Evolutionary conservation across 1,140 invertebrate species (phyloP), one percentile per base, ranked within the genome.

Genomic region (Chionoecetes opilio): DNA sequence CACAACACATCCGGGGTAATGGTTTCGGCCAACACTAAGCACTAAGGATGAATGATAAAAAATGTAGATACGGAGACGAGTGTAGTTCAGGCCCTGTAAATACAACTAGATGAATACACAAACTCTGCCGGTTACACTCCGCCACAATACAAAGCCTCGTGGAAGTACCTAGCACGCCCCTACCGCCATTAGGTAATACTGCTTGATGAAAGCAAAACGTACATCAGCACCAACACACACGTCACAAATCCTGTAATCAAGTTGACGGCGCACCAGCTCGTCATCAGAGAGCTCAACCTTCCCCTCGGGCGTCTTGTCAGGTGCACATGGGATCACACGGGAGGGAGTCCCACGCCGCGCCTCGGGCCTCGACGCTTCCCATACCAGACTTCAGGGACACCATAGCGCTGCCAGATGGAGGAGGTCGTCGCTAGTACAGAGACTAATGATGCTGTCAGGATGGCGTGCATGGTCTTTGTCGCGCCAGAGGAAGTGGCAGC

Each of bases 161-260:
- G 63, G 11, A 5, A 75, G 63, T 2, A 26, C n/a, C 53, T 63
- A 3, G 84, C 84, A 2, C 84, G 84, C 0, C 84, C 3, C 11
- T 17, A 34, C 11, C 32, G n/a, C 32, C 32, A 86, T 29, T 11
- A 34, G 11, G 8, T 35, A 86, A 38, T 26, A 35, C 84, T 86
- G 29, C 3, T 37, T 88, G 32, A 88, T 88, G 35, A 88, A 88
- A 41, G 86, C 38, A 26, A 41, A 26, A 0, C 86, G 8, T 88
- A 38, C 38, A 37, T 29, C 86, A 29, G 26, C 5, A n/a, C n/a
- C n/a, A n/a, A n/a, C n/a, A n/a, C n/a, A n/a, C n/a, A 88, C 86
- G 35, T 88, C 86, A 88, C 86, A 88, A n/a, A 88, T 88, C 86
- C 86, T 29, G 17, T 88, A 88, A 88, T 88, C 32, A 88, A 37